Base-by-base conservation (phyloP, 2,888 invertebrate species). In the Lingula anatina region DNA sequence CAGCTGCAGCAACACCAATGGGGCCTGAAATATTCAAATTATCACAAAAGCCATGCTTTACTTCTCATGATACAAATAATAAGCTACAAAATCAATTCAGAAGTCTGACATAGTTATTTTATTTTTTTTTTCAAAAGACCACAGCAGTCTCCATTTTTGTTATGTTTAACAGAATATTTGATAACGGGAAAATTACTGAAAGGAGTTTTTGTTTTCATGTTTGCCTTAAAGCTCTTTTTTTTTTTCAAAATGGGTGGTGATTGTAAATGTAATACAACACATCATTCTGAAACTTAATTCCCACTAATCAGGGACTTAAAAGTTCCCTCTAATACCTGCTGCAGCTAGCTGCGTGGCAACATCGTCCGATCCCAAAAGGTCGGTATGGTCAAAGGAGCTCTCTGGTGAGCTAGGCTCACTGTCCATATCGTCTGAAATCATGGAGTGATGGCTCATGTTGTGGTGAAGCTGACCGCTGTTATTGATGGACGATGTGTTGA, bases 301-400 rank as follows among this genome's bases (percentile, higher is more conserved):
- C n/a, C n/a, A n/a, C n/a, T n/a, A n/a, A n/a, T n/a, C n/a, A n/a
- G n/a, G n/a, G n/a, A n/a, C n/a, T n/a, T n/a, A n/a, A n/a, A n/a
- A n/a, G n/a, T n/a, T n/a, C 12, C 12, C 12, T 7, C 21, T 24
- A 38, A 78, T 79, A 89, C 94, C 95, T 76, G 95, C 93, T 65
- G 94, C 93, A 48, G 93, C 94, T 65, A 96, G 81, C 75, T 95
- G 95, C 75, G 94, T 91, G 60, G 94, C 93, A 66, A 96, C 91
- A 73, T 95, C 94, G 78, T 95, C 94, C 62, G 87, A 86, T 61
- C 88, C 85, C 78, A 92, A 86, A 55, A 93, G 83, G 71, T 94
- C 94, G 2, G 84, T 82, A 47, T 86, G 85, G 71, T 91, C 92
- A 65, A 75, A 78, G 3, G 66, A 62, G 52, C 73, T 73, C 51